Evolutionary conservation across 2,797 vertebrate species (phyloP), one percentile per base, ranked within the genome.

Genomic region (Petrocephalus sullivani): DNA sequence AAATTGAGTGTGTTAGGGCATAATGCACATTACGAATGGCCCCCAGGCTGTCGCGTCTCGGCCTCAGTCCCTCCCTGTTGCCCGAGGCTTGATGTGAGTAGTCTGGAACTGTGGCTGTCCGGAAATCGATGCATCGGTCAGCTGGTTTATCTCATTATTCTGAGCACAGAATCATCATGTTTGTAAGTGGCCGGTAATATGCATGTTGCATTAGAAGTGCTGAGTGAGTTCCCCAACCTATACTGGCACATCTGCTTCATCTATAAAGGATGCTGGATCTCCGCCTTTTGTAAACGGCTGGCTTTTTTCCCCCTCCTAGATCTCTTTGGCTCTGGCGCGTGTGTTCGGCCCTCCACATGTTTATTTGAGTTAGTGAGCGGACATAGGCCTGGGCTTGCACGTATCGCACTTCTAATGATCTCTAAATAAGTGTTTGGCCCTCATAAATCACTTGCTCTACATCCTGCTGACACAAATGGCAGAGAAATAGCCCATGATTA

Each of bases 401-500:
- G 71, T 60, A 91, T 89, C 71, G 21, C 51, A 78, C 84, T 54
- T 86, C 56, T 91, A 89, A 91, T 82, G 88, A 91, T 92, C 89
- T 93, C 90, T 89, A 92, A 93, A 93, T 91, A 93, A 91, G 90
- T 90, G 86, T 94, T 92, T 90, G 81, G 87, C 90, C 88, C 89
- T 90, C 93, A 94, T 94, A 93, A 93, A 94, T 95, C 94, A 93
- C 91, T 87, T 49, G 21, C 87, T 85, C 89, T 85, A 89, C 89
- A 91, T 91, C 85, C 91, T 56, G 75, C 56, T 92, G 90, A 92
- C 92, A 93, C 83, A 91, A 86, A 91, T 81, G 86, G 67, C 90
- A 93, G 91, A 93, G 91, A 91, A 93, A 92, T 91, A 89, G 90
- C 89, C 89, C 89, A 90, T 93, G 92, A 95, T 95, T 95, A 93